A percentile compares a stretch with the other conserved stretches of the same genome.
Evolutionary conservation across 2,797 vertebrate genomes (phyloP).

Genomic region (Sebastolobus altivelis): DNA sequence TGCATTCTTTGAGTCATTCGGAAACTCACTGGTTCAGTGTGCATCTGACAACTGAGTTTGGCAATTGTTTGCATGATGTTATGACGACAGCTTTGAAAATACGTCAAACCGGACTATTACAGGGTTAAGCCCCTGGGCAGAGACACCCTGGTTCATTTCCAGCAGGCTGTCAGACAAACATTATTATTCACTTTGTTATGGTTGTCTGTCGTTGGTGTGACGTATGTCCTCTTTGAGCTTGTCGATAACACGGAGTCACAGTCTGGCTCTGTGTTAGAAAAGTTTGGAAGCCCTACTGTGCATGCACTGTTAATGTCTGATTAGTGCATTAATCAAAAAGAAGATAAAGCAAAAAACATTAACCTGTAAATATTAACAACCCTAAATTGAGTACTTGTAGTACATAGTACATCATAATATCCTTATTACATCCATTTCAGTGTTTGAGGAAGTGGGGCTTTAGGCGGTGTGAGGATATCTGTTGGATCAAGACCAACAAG

Average conservation of each 20-base stretch:
- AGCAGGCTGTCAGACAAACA: not conserved
- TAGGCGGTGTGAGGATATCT: conserved; percentile 97
- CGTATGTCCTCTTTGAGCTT: not conserved
- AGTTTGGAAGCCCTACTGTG: not conserved
- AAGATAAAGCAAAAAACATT: not conserved
- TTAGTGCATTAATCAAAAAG: not conserved
- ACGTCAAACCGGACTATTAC: not conserved
- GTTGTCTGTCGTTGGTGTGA: not conserved
- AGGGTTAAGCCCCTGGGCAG: rapidly evolving
- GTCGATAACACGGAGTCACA: conserved; percentile 1
- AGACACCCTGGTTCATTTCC: not conserved
- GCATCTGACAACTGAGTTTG: not conserved
- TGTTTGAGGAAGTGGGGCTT: conserved; percentile 99
- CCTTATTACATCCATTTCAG: conserved; percentile 71
- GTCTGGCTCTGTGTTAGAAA: not conserved
- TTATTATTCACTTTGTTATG: not conserved
- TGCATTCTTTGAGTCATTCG: not conserved
- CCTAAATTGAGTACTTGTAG: not conserved
- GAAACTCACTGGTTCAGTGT: not conserved
- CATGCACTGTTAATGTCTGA: not conserved
- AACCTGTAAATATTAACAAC: not conserved
- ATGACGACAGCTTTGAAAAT: not conserved
- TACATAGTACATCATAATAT: not conserved
- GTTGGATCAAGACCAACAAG: conserved; percentile 99
- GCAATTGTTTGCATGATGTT: not conserved